Evolutionary conservation across 2,113 vertebrate genomes (phyloP).

Genomic region (Lepisosteus oculatus): DNA sequence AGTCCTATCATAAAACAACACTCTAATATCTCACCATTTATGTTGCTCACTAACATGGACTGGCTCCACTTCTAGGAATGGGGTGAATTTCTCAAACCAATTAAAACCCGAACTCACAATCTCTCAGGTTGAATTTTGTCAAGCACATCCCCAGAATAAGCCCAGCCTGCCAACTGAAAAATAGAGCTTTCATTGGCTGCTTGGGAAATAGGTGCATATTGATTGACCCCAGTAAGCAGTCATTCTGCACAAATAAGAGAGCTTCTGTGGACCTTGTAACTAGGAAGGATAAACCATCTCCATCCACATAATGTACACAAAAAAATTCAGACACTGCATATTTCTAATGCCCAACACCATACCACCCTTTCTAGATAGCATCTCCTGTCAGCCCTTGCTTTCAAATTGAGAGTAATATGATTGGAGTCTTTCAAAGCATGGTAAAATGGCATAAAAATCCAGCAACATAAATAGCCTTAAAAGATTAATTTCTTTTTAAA

Average conservation of each 20-base stretch:
- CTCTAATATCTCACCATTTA: neutral
- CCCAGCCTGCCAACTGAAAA: neutral
- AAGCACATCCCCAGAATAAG: too few species aligned
- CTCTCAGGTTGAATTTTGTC: too few species aligned
- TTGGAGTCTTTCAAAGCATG: too few species aligned
- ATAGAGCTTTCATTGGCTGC: neutral
- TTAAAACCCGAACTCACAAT: too few species aligned
- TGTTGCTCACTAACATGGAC: neutral
- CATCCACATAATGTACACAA: neutral
- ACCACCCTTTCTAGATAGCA: too few species aligned
- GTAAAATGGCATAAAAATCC: too few species aligned
- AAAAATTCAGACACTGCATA: constrained; percentile 7
- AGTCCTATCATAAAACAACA: neutral
- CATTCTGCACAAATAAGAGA: constrained; percentile 4
- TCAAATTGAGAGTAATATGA: too few species aligned
- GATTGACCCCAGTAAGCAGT: constrained; percentile 4
- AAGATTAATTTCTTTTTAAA: too few species aligned
- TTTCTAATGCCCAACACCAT: neutral
- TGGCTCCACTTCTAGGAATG: neutral
- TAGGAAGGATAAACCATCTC: constrained; percentile 5
- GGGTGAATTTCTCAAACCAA: neutral
- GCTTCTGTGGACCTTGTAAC: neutral
- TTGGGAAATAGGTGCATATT: constrained; percentile 2
- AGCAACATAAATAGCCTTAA: too few species aligned
- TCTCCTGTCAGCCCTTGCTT: too few species aligned